Percentiles rank a stretch among this genome's conserved stretches.
Conservation (phyloP, 2,888 invertebrate species). For the Tanaodytes sp. region DNA sequence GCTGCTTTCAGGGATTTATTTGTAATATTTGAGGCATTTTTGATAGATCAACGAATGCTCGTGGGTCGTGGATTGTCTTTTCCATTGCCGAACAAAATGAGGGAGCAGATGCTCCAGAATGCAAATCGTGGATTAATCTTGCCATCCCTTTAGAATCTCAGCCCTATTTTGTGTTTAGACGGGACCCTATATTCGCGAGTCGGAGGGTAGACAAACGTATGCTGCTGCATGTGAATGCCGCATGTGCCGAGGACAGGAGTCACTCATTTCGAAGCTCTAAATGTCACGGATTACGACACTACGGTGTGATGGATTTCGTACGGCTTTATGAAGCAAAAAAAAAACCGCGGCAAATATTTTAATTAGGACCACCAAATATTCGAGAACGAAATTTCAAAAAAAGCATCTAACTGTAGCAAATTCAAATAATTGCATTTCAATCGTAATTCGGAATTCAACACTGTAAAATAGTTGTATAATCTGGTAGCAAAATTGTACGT, state of each 20-base stretch:
- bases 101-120: slow-evolving; percentile 72
- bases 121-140: slow-evolving; percentile 73
- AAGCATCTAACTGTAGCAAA: too few relatives aligned
- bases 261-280: slow-evolving; percentile 65
- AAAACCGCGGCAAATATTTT: slow-evolving; percentile 2
- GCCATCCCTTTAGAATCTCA: slow-evolving; percentile 62
- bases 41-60: slow-evolving; percentile 44
- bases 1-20: slow-evolving; percentile 23
- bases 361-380: too few relatives aligned
- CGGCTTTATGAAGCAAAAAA: slow-evolving; percentile 16
- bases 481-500: too few relatives aligned
- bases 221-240: slow-evolving; percentile 64
- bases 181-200: slow-evolving; percentile 58
- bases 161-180: slow-evolving; percentile 58
- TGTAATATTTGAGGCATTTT: slow-evolving; percentile 44
- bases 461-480: too few relatives aligned
- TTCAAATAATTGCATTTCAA: too few relatives aligned
- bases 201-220: slow-evolving; percentile 60
- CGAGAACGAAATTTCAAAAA: too few relatives aligned
- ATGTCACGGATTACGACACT: slow-evolving; percentile 51
- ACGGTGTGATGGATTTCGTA: slow-evolving; percentile 29
- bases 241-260: slow-evolving; percentile 68
- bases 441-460: too few relatives aligned
- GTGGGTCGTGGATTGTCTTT: slow-evolving; percentile 56
- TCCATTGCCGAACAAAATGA: slow-evolving; percentile 50